These are phyloP conservation scores for Trachelus troglodyta DNA, from an alignment of 2,888 invertebrate genomes.

Conservation along the genomic window DNA sequence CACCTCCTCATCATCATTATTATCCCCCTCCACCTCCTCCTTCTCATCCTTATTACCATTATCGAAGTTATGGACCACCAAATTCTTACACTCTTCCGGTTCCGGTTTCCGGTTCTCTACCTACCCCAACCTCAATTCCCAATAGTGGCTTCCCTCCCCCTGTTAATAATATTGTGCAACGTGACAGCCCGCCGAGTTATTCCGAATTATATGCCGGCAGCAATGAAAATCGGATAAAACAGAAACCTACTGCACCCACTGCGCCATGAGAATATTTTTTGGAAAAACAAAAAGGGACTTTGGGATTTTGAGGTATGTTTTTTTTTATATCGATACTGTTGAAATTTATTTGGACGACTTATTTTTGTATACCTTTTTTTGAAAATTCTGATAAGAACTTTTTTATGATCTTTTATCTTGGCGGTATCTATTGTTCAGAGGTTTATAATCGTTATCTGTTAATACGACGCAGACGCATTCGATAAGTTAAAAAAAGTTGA, in stretches of 20 bases:
- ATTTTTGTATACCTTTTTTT: too few relatives aligned
- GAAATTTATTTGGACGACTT: too few relatives aligned
- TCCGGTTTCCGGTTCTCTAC: not conserved
- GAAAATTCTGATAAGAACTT: too few relatives aligned
- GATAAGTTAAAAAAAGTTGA: too few relatives aligned
- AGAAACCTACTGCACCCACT: constrained; percentile 8
- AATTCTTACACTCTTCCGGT: not conserved
- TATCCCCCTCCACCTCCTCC: not conserved
- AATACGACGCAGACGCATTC: too few relatives aligned
- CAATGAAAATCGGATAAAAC: constrained; percentile 12
- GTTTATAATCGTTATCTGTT: too few relatives aligned
- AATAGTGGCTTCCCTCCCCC: not conserved
- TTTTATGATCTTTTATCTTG: too few relatives aligned
- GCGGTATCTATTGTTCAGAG: too few relatives aligned
- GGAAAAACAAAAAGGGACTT: too few relatives aligned
- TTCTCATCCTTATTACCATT: not conserved
- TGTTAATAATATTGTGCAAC: not conserved
- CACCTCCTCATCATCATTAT: constrained; percentile 1
- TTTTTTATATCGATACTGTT: too few relatives aligned
- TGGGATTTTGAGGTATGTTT: too few relatives aligned
- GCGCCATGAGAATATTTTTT: too few relatives aligned
- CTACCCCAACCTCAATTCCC: not conserved
- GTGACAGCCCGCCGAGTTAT: not conserved
- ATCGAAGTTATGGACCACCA: not conserved
- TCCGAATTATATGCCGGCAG: constrained; percentile 1